These are phyloP conservation scores for Platynereis dumerilii DNA, from an alignment of 2,888 invertebrate genomes.

Conservation along the genomic window DNA sequence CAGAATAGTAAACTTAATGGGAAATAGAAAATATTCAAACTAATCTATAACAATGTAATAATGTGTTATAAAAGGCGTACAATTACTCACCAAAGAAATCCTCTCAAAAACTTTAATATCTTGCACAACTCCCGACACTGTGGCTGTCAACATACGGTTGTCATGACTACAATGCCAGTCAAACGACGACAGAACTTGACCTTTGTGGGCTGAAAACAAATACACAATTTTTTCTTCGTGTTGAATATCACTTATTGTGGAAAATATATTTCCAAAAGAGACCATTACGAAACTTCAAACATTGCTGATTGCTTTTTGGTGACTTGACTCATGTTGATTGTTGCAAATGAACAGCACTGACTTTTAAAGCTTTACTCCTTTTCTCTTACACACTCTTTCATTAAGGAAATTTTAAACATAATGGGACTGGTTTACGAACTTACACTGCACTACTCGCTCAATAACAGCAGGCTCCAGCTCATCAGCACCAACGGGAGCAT, in stretches of 20 bases:
- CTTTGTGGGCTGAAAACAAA: conserved; percentile 41
- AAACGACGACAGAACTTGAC: conserved; percentile 72
- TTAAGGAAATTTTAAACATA: too few relatives aligned
- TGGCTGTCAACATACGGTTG: conserved; percentile 76
- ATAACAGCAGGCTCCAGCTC: conserved; percentile 80
- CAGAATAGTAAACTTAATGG: too few relatives aligned
- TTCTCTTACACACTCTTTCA: too few relatives aligned
- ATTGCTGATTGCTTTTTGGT: too few relatives aligned
- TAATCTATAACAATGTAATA: too few relatives aligned
- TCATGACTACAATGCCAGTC: conserved; percentile 87
- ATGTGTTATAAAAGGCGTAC: not conserved
- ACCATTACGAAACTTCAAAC: not conserved
- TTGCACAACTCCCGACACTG: conserved; percentile 71
- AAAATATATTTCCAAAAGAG: not conserved
- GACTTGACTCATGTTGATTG: too few relatives aligned
- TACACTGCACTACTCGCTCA: conserved; percentile 69
- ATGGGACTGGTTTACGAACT: too few relatives aligned
- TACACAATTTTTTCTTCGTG: too few relatives aligned
- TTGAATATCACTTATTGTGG: too few relatives aligned
- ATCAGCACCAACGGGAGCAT: conserved; percentile 70
- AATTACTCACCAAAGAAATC: conserved; percentile 71
- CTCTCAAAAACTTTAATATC: conserved; percentile 77
- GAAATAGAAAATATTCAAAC: too few relatives aligned
- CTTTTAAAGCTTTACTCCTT: too few relatives aligned
- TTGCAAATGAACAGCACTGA: too few relatives aligned